Evolutionary conservation across 2,797 vertebrate species (phyloP).

Genomic region (Halcyon leucocephala): DNA sequence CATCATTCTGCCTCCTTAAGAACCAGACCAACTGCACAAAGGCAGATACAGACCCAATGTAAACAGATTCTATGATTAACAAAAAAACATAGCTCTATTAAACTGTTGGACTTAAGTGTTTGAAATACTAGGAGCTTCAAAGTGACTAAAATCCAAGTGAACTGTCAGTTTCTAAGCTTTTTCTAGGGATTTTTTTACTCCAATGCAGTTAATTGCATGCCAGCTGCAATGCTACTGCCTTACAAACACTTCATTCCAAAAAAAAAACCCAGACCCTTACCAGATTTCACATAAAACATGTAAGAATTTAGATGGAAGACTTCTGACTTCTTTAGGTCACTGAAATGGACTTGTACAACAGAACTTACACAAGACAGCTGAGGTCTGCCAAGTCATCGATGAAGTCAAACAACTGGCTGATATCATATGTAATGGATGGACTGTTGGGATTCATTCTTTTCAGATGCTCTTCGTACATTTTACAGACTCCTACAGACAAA

Average conservation of each 20-base stretch:
- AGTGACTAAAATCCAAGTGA: neutral
- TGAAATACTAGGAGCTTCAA: neutral
- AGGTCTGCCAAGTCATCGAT: constrained; percentile 98
- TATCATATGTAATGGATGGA: constrained; percentile 98
- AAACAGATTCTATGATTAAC: neutral
- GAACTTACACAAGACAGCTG: constrained; percentile 98
- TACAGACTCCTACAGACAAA: constrained; percentile 90
- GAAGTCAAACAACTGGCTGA: constrained; percentile 98
- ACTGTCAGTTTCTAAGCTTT: neutral
- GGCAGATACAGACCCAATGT: neutral
- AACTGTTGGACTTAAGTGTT: neutral
- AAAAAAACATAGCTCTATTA: neutral
- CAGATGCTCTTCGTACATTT: constrained; percentile 99
- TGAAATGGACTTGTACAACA: neutral
- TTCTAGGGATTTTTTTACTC: neutral
- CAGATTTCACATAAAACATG: neutral
- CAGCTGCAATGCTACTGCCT: neutral
- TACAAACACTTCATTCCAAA: neutral
- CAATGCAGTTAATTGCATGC: neutral
- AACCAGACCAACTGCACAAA: neutral
- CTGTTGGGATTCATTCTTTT: constrained; percentile 99
- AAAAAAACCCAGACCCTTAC: neutral
- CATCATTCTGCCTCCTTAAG: neutral
- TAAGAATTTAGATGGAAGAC: neutral
- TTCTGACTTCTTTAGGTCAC: neutral